Conservation (phyloP, 2,797 vertebrate species). For the Synaphobranchus kaupii region DNA sequence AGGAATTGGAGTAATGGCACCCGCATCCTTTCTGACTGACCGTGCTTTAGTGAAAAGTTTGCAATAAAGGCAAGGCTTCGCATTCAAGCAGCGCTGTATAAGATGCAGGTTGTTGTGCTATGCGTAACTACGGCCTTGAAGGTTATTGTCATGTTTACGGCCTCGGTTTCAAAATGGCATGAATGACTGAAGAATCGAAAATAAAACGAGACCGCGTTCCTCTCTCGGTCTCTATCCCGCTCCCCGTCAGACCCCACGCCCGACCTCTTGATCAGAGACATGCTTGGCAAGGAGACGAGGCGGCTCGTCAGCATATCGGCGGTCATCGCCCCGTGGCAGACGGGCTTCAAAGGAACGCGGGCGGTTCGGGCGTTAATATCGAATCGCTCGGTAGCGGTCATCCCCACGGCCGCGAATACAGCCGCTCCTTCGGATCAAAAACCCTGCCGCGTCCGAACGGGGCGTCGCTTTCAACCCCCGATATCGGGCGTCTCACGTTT, state of each 20-base stretch:
- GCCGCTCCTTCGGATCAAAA: neutral
- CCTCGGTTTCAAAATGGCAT: neutral
- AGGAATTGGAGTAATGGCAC: too few species aligned
- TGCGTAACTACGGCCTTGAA: neutral
- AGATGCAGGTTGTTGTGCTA: neutral
- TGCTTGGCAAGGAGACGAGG: neutral
- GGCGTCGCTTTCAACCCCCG: neutral
- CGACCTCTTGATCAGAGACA: too few species aligned
- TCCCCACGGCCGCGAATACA: too few species aligned
- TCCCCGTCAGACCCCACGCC: neutral
- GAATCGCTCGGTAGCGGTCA: neutral
- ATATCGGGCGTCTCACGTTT: neutral
- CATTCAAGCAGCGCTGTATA: neutral
- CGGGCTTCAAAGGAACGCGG: neutral
- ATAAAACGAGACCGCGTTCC: neutral
- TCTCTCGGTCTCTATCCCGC: neutral
- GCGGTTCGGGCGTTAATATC: neutral
- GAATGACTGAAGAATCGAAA: too few species aligned
- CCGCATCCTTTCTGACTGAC: too few species aligned
- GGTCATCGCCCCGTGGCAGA: neutral
- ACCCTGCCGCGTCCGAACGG: accelerated
- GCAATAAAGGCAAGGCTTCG: neutral
- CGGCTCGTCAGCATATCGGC: neutral
- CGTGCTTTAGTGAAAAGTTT: neutral
- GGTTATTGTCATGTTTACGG: neutral